Percentiles rank a stretch among this genome's conserved stretches.
phyloP scores from a whole-genome alignment of 2,113 vertebrate species.

The Embiotoca jacksoni region DNA sequence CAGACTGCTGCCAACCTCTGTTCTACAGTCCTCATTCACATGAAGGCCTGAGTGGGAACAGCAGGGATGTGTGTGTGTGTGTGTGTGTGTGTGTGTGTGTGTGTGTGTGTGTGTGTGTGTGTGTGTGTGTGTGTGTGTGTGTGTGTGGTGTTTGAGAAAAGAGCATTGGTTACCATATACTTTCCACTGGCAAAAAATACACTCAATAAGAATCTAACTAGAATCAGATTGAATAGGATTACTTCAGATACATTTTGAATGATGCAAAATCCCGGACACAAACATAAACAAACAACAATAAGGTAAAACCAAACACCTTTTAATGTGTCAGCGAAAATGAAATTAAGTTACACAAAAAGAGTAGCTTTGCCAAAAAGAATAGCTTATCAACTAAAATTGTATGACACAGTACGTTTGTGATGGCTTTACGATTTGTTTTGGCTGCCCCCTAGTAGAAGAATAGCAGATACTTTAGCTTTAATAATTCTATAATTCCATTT shows the following conservation, averaged over 20 bases:
- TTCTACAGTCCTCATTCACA: slow-evolving; percentile 73
- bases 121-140: slow-evolving; percentile 23
- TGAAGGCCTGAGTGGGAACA: slow-evolving; percentile 62
- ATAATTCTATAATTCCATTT: too few species aligned
- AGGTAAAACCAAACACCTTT: not conserved
- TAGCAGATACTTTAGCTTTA: too few species aligned
- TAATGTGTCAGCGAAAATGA: too few species aligned
- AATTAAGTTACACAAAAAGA: too few species aligned
- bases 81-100: slow-evolving; percentile 38
- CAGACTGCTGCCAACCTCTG: slow-evolving; percentile 79
- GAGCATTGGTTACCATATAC: not conserved
- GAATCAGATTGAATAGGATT: not conserved
- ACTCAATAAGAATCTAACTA: not conserved
- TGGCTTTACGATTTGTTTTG: too few species aligned
- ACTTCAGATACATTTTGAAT: not conserved
- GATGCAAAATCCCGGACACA: not conserved
- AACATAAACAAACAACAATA: not conserved
- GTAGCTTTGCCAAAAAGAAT: too few species aligned
- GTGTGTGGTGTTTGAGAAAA: slow-evolving; percentile 40
- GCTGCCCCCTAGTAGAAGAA: too few species aligned
- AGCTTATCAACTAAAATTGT: too few species aligned
- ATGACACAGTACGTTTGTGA: too few species aligned
- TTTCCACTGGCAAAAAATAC: not conserved
- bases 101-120: slow-evolving; percentile 20
- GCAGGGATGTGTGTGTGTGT: slow-evolving; percentile 48